A percentile compares a stretch with the other conserved stretches of the same genome.
Conservation (phyloP, 2,888 invertebrate genomes). For the Drosophila melanosoma region DNA sequence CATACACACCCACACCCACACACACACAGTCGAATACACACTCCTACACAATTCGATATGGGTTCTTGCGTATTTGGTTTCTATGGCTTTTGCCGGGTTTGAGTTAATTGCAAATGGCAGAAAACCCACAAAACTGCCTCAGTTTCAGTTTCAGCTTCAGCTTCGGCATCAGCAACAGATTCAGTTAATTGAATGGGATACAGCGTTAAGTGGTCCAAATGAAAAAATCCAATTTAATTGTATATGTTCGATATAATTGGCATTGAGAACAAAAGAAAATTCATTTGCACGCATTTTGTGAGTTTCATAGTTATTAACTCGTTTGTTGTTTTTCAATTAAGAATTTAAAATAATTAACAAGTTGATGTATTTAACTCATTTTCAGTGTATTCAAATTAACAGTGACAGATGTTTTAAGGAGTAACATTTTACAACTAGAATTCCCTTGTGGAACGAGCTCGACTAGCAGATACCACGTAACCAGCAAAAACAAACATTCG, state of each 20-base stretch:
- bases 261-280: conserved; percentile 4
- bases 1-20: background rate
- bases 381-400: background rate
- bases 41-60: conserved; percentile 15
- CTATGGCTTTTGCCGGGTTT: conserved; percentile 31
- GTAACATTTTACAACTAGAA: background rate
- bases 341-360: background rate
- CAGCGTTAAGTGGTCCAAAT: conserved; percentile 22
- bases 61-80: conserved; percentile 13
- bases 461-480: background rate
- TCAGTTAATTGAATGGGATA: conserved; percentile 35
- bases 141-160: background rate
- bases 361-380: background rate
- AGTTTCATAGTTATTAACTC: background rate
- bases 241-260: conserved; percentile 21
- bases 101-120: conserved; percentile 34
- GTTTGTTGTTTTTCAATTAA: conserved; percentile 1
- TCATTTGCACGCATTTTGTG: conserved; percentile 1
- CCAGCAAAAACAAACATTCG: background rate
- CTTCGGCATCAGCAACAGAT: conserved; percentile 1
- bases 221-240: conserved; percentile 39
- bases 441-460: background rate
- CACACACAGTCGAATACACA: background rate
- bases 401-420: background rate
- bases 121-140: conserved; percentile 32